Conservation (phyloP, 2,797 vertebrate species). For the Parauchenoglanis punctatus region DNA sequence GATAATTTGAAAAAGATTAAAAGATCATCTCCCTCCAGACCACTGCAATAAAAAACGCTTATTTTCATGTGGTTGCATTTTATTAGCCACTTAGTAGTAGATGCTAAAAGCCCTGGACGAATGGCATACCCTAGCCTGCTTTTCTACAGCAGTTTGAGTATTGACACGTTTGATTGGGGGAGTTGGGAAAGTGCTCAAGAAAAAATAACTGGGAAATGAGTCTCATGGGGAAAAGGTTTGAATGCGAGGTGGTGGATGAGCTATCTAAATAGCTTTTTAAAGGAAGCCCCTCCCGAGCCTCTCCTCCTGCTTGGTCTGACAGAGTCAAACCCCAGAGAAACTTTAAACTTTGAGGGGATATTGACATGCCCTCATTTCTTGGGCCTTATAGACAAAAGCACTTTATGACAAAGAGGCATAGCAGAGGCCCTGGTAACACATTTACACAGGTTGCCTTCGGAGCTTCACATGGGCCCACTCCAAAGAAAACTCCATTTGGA, state of each 20-base stretch:
- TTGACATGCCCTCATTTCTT: slow-evolving; percentile 9
- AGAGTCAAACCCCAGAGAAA: slow-evolving; percentile 2
- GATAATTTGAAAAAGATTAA: background rate
- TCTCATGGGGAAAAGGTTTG: background rate
- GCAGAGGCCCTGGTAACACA: background rate
- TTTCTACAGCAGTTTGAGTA: background rate
- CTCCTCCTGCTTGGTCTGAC: background rate
- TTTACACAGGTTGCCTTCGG: background rate
- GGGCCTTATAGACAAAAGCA: background rate
- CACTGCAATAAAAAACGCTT: background rate
- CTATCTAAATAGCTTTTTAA: slow-evolving; percentile 38
- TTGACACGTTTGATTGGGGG: background rate
- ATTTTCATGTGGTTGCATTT: background rate
- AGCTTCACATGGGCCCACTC: background rate
- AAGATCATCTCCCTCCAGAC: background rate
- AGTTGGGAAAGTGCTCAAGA: background rate
- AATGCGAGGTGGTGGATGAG: slow-evolving; percentile 22
- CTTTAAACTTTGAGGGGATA: slow-evolving; percentile 37
- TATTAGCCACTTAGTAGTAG: background rate
- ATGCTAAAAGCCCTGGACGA: background rate
- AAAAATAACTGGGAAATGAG: background rate
- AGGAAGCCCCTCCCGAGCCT: slow-evolving; percentile 15
- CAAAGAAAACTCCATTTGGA: background rate
- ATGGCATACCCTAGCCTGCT: background rate
- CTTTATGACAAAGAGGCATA: background rate